phyloP scores from a whole-genome alignment of 2,888 invertebrate species.

The Melanostoma mellinum region DNA sequence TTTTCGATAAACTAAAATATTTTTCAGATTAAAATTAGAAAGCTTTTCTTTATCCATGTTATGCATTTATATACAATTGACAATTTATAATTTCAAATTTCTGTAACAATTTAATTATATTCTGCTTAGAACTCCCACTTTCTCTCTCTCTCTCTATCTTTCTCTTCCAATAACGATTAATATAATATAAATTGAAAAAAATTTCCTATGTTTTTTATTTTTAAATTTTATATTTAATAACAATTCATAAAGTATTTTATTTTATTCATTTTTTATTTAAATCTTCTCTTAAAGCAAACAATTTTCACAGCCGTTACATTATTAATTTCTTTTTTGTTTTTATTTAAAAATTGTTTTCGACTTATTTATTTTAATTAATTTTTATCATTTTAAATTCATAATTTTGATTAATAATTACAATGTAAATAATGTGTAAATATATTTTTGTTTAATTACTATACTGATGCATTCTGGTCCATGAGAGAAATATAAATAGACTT shows the following conservation, averaged over 20 bases:
- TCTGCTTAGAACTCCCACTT: neutral
- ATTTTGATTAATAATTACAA: conserved; percentile 39
- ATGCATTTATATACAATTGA: conserved; percentile 65
- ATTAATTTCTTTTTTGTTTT: conserved; percentile 52
- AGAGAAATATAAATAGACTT: conserved; percentile 33
- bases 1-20: conserved; percentile 40
- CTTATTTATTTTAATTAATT: conserved; percentile 25
- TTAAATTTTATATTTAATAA: conserved; percentile 39
- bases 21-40: conserved; percentile 57
- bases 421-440: conserved; percentile 66
- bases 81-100: conserved; percentile 38
- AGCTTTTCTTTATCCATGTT: conserved; percentile 56
- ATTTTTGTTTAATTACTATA: conserved; percentile 44
- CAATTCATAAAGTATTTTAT: conserved; percentile 61
- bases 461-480: conserved; percentile 69
- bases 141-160: neutral
- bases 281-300: conserved; percentile 76
- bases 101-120: conserved; percentile 22
- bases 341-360: conserved; percentile 5
- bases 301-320: conserved; percentile 79
- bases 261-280: conserved; percentile 46
- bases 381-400: conserved; percentile 15
- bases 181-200: conserved; percentile 42
- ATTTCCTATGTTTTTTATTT: conserved; percentile 16
- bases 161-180: conserved; percentile 45